A percentile compares a stretch with the other conserved stretches of the same genome.
phyloP scores from a whole-genome alignment of 1,140 invertebrate genomes.

The Sycophaga agraensis region DNA sequence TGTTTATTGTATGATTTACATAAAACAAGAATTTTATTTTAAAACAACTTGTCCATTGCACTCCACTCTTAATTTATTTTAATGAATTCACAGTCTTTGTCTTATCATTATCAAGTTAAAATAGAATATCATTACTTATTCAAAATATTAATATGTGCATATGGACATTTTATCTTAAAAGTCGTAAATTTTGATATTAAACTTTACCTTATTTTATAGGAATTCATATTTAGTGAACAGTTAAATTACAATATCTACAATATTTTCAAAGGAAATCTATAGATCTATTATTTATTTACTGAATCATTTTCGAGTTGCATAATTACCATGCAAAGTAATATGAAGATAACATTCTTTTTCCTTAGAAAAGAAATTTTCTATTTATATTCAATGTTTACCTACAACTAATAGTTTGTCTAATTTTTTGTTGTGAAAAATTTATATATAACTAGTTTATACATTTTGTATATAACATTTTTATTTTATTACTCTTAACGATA shows the following conservation, averaged over 20 bases:
- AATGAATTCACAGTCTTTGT: not conserved
- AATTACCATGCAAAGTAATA: not conserved
- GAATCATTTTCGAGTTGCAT: not conserved
- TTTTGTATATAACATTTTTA: slow-evolving; percentile 12
- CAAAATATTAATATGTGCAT: not conserved
- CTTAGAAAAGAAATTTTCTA: not conserved
- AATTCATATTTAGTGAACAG: not conserved
- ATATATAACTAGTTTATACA: too few relatives aligned
- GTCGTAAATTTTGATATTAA: not conserved
- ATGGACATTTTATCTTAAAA: slow-evolving; percentile 10
- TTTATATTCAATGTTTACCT: slow-evolving; percentile 1
- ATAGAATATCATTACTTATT: not conserved
- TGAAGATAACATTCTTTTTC: not conserved
- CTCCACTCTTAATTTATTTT: slow-evolving; percentile 1
- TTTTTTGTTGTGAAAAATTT: too few relatives aligned
- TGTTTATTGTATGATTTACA: slow-evolving; percentile 9
- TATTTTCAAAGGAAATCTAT: not conserved
- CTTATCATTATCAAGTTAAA: not conserved
- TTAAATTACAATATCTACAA: slow-evolving; percentile 11
- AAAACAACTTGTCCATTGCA: slow-evolving; percentile 17
- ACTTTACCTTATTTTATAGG: not conserved
- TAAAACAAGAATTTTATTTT: slow-evolving; percentile 18
- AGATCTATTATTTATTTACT: slow-evolving; percentile 3
- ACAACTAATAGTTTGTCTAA: not conserved
- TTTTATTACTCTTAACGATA: slow-evolving; percentile 6